Percentiles rank a stretch among this genome's conserved stretches.
These are phyloP conservation scores for Oligia fasciuncula DNA, from an alignment of 2,888 invertebrate species.

Conservation along the genomic window DNA sequence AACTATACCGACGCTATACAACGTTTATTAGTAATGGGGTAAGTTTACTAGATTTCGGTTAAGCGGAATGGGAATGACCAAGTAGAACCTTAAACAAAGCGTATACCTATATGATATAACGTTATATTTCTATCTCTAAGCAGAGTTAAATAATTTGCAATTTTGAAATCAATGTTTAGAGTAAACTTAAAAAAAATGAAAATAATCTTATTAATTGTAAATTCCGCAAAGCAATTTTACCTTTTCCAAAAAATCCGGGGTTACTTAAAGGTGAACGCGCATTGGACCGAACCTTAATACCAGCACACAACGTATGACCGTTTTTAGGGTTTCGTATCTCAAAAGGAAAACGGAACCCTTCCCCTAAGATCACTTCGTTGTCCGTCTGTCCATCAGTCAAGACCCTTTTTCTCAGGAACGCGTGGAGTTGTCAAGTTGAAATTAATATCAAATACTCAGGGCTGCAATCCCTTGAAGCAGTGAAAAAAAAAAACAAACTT, in stretches of 20 bases:
- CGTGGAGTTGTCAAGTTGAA: too few relatives aligned
- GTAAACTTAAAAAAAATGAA: too few relatives aligned
- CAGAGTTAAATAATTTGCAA: not conserved
- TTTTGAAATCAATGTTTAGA: not conserved
- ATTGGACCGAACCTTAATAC: not conserved
- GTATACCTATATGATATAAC: not conserved
- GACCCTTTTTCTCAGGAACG: too few relatives aligned
- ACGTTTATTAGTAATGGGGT: not conserved
- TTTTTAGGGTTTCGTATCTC: not conserved
- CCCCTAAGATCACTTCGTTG: not conserved
- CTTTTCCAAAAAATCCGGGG: not conserved
- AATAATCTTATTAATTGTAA: not conserved
- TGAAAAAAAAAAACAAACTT: too few relatives aligned
- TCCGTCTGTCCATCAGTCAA: not conserved
- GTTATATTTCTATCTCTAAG: not conserved
- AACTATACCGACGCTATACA: too few relatives aligned
- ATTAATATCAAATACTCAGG: too few relatives aligned
- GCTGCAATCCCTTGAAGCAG: too few relatives aligned
- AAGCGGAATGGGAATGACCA: slow-evolving; percentile 14
- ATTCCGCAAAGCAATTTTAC: not conserved
- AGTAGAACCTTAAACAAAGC: not conserved
- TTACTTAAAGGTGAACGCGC: not conserved
- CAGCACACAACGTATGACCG: not conserved
- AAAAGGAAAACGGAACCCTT: not conserved
- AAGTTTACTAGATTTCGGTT: slow-evolving; percentile 9